Evolutionary conservation across 2,797 vertebrate species (phyloP), one percentile per base, ranked within the genome.

Genomic region (Phataginus tetradactyla): DNA sequence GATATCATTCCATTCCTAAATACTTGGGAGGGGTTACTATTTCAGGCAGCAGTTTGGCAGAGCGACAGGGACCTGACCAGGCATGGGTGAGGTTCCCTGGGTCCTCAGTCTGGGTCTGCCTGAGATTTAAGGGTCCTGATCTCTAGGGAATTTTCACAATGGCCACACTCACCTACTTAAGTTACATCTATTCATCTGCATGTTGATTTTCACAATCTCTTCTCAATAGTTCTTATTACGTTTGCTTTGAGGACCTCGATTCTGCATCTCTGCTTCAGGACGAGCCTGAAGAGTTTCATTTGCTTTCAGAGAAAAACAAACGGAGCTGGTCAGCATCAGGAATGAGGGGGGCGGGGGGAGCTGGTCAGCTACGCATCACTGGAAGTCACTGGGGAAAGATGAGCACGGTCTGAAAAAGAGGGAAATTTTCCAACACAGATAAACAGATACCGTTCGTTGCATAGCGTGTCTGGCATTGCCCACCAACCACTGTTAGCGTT

Each of bases 241-340:
- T 92, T 95, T 79, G 75, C 45, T 96, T 87, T 69, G 64, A 94
- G 23, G 39, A 69, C 32, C 53, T 61, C 7, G 53, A 77, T 51
- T 91, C 77, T 84, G 8, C 23, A 86, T 42, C 32, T 90, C 61
- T 8, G 2, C 53, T 85, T 79, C 63, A 49, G 75, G 32, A 64
- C 27, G 55, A 69, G 45, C 17, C 53, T 42, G 39, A 49, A 77
- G 17, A 69, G 64, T 23, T 95, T 92, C 71, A 53, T 71, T 77
- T 88, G 61, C 45, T 63, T 69, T 57, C 18, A 75, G 29, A 75
- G 39, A 72, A 68, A 95, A 85, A 42, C 20, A 64, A 57, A 88
- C 55, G 4, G 72, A 78, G 14, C 27, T 72, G 75, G 55, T 75
- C 39, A 20, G 25, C 45, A 18, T 80, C 69, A 13, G 53, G 77